Base-by-base conservation (phyloP, 1,140 invertebrate genomes). In the Proales similis region DNA sequence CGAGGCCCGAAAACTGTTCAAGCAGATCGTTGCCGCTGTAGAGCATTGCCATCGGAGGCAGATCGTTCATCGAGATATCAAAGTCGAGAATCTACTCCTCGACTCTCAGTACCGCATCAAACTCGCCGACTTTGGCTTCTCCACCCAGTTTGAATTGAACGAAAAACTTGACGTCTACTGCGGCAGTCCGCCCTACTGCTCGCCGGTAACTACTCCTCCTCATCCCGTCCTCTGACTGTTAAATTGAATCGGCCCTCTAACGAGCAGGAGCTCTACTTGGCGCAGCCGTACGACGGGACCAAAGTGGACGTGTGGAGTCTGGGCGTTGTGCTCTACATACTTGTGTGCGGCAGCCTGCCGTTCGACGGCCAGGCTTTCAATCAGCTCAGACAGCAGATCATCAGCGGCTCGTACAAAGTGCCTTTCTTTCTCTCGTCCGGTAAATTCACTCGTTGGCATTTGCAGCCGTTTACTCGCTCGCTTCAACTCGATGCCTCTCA, bases 61-160 rank as follows among this genome's bases (percentile, higher is more conserved):
- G 91, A 94, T 96, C 64, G 93, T 97, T 2, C 74, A 76, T 65
- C 20, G 45, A 49, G 73, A 77, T 68, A 68, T 77, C n/a, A 76
- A 75, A 77, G 92, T 92, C 3, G 94, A 98, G 79, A 99, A 99
- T 79, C 77, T 99, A 26, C 75, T 99, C 0, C 77, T 99, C 5
- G 94, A 99, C 79, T 88, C 91, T 63, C 88, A 91, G 77, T 83
- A 90, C 71, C 91, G 97, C 79, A 93, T 99, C 0, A 99, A 98
- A 79, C 97, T 99, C 71, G 95, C 95, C 65, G 94, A 99, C 77
- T 99, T 99, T 82, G 95, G 92, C 43, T 78, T 99, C 3, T 97
- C 92, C 0, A 99, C 99, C 70, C 98, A 98, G 87, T 99, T 99
- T 95, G 89, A 90, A 81, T 94, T 98, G 78, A 94, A 94, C 30